Percentiles rank a stretch among this genome's conserved stretches.
Conservation (phyloP, 2,797 vertebrate genomes). For the Thripadectes ignobilis region DNA sequence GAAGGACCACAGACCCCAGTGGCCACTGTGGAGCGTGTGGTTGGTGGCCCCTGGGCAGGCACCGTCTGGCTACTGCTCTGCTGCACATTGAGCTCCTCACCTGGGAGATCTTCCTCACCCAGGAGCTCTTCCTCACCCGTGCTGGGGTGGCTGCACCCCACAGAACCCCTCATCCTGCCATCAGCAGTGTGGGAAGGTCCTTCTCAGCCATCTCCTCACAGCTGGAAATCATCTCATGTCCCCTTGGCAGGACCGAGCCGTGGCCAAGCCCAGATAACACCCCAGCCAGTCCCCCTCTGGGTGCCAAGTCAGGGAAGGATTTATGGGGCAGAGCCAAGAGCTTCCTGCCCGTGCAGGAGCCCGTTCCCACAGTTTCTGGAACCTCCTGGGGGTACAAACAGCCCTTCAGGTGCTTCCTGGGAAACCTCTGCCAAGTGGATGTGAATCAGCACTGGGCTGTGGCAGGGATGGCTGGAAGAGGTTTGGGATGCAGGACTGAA, state of each 20-base stretch:
- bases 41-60: neutral
- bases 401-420: neutral
- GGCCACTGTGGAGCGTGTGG: neutral
- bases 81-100: neutral
- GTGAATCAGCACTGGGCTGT: neutral
- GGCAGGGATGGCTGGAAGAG: neutral
- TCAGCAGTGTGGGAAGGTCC: rapidly evolving
- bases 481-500: neutral
- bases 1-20: neutral
- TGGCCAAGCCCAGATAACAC: neutral
- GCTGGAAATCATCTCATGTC: neutral
- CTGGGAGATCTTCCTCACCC: neutral
- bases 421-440: neutral
- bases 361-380: neutral
- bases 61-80: neutral
- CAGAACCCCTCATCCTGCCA: neutral
- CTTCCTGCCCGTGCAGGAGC: neutral
- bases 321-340: neutral
- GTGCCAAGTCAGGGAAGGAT: neutral
- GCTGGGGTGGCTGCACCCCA: neutral
- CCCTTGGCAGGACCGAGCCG: neutral
- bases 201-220: neutral
- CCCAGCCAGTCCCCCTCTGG: neutral
- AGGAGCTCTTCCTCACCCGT: neutral
- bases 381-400: neutral